A percentile compares a stretch with the other conserved stretches of the same genome.
These are phyloP conservation scores for Enteromius anoplus DNA, from an alignment of 2,797 vertebrate genomes.

Conservation along the genomic window DNA sequence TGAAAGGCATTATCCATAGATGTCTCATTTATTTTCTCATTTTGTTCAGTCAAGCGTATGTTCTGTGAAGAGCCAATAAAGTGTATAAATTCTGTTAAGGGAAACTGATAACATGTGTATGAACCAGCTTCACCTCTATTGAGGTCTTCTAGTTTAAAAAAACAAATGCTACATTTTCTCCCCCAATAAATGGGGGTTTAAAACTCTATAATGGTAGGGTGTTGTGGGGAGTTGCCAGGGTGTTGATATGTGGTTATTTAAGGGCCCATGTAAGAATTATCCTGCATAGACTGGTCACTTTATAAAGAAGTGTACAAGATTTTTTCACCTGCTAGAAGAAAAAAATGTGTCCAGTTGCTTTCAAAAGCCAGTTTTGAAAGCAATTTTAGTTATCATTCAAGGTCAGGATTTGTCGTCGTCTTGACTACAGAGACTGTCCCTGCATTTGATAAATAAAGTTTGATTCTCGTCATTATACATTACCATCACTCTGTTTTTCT, in stretches of 20 bases:
- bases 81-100: neutral
- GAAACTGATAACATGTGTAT: constrained; percentile 11
- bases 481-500: too few species aligned
- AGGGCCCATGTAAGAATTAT: neutral
- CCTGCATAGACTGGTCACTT: neutral
- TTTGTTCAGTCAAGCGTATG: constrained; percentile 28
- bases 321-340: neutral
- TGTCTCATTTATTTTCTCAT: constrained; percentile 39
- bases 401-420: neutral
- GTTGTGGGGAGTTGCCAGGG: neutral
- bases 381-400: neutral
- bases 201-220: neutral
- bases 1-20: constrained; percentile 39
- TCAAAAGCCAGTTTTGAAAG: neutral
- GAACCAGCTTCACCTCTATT: neutral
- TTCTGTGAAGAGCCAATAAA: neutral
- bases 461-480: too few species aligned
- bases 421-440: too few species aligned
- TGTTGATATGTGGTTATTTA: neutral
- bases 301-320: neutral
- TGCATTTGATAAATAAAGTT: too few species aligned
- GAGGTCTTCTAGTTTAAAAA: neutral
- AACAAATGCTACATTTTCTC: neutral
- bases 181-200: neutral
- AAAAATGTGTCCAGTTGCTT: neutral